Conservation (phyloP, 2,113 vertebrate species). For the Leptobrachium ailaonicum region DNA sequence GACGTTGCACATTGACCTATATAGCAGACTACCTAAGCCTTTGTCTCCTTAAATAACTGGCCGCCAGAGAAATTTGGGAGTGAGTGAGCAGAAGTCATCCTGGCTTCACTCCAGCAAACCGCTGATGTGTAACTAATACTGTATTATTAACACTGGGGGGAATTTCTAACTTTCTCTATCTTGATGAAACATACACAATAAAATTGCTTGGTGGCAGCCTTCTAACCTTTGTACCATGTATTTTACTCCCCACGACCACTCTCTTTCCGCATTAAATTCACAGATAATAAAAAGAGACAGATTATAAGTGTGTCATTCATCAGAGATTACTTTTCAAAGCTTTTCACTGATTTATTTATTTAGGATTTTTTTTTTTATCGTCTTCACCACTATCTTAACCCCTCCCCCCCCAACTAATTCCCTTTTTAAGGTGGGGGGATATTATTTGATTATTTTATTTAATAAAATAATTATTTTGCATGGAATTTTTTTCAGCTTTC, state of each 20-base stretch:
- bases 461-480: too few relatives aligned
- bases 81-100: constrained; percentile 57
- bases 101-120: constrained; percentile 64
- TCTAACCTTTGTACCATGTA: constrained; percentile 66
- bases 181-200: constrained; percentile 70
- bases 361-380: too few relatives aligned
- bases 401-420: too few relatives aligned
- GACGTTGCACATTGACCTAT: constrained; percentile 53
- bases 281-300: constrained; percentile 55
- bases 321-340: constrained; percentile 19
- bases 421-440: too few relatives aligned
- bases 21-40: constrained; percentile 52
- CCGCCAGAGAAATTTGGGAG: constrained; percentile 53
- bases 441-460: too few relatives aligned
- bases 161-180: constrained; percentile 65
- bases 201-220: constrained; percentile 62
- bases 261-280: constrained; percentile 48
- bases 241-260: constrained; percentile 69
- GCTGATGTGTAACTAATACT: constrained; percentile 68
- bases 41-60: constrained; percentile 60
- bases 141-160: constrained; percentile 71
- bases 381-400: too few relatives aligned
- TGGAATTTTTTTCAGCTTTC: too few relatives aligned
- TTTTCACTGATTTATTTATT: too few relatives aligned
- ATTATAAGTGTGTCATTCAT: constrained; percentile 51